phyloP scores from a whole-genome alignment of 2,888 invertebrate species.

The Dastarcus helophoroides region DNA sequence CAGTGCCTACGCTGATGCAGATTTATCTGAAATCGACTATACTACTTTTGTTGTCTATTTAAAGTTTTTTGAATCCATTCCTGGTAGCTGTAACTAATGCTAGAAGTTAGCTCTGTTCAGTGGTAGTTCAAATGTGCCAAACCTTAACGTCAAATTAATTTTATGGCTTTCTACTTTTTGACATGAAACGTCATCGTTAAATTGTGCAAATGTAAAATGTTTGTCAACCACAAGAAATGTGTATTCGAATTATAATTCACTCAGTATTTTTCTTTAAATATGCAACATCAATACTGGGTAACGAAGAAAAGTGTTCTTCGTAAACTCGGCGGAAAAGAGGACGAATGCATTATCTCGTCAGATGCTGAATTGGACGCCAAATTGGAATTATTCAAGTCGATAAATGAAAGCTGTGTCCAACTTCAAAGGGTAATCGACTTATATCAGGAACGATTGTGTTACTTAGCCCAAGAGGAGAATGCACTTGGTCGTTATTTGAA shows the following conservation, averaged over 20 bases:
- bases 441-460: slow-evolving; percentile 87
- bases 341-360: slow-evolving; percentile 90
- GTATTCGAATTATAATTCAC: neutral
- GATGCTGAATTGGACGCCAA: slow-evolving; percentile 96
- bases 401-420: slow-evolving; percentile 80
- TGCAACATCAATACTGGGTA: slow-evolving; percentile 97
- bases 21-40: no score
- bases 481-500: slow-evolving; percentile 83
- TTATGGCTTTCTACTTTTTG: no score
- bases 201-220: no score
- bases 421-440: slow-evolving; percentile 81
- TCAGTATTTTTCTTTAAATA: slow-evolving; percentile 22
- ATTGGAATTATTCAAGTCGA: slow-evolving; percentile 83
- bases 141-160: no score
- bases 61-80: no score
- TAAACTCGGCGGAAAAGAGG: slow-evolving; percentile 93
- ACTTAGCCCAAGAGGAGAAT: slow-evolving; percentile 92
- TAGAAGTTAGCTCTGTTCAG: no score
- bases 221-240: no score
- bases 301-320: slow-evolving; percentile 91
- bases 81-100: no score
- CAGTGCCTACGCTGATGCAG: no score
- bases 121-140: no score
- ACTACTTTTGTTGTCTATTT: no score
- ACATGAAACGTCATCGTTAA: no score